These are phyloP conservation scores for Thymelicus sylvestris DNA, from an alignment of 2,888 invertebrate genomes.

Conservation along the genomic window DNA sequence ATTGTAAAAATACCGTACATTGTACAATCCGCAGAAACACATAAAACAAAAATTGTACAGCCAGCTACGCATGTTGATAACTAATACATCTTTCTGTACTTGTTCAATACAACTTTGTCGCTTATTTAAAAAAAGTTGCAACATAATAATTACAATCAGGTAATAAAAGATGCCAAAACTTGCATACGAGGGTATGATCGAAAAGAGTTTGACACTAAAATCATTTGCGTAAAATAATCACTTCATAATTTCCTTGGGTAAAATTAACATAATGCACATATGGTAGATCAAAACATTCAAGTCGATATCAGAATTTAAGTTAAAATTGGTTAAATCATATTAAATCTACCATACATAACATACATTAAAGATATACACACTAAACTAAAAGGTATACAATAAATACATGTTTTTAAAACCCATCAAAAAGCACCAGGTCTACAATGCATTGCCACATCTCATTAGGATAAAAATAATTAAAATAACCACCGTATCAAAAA, in stretches of 20 bases:
- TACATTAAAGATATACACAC: not conserved
- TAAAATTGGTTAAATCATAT: conserved; percentile 2
- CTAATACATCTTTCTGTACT: conserved; percentile 29
- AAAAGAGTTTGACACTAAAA: conserved; percentile 1
- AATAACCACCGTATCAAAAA: not conserved
- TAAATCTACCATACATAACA: conserved; percentile 11
- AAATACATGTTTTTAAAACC: conserved; percentile 21
- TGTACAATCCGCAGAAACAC: conserved; percentile 54
- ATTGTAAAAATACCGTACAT: conserved; percentile 74
- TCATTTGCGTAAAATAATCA: conserved; percentile 14
- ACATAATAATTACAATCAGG: not conserved
- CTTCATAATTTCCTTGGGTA: conserved; percentile 18
- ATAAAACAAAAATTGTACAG: conserved; percentile 23
- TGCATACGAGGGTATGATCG: not conserved
- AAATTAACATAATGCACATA: conserved; percentile 15
- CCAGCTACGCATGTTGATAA: conserved; percentile 28
- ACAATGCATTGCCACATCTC: conserved; percentile 24
- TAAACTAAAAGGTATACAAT: conserved; percentile 11
- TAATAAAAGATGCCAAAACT: not conserved
- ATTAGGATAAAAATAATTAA: conserved; percentile 1
- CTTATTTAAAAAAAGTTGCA: conserved; percentile 4
- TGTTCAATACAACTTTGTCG: conserved; percentile 29
- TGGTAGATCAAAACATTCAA: not conserved
- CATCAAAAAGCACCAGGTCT: conserved; percentile 30
- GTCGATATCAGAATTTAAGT: not conserved